Evolutionary conservation across 92 coral and sea anemone genomes (phyloP), one percentile per base, ranked within the genome.

Genomic region (Parazoanthus atlanticus): DNA sequence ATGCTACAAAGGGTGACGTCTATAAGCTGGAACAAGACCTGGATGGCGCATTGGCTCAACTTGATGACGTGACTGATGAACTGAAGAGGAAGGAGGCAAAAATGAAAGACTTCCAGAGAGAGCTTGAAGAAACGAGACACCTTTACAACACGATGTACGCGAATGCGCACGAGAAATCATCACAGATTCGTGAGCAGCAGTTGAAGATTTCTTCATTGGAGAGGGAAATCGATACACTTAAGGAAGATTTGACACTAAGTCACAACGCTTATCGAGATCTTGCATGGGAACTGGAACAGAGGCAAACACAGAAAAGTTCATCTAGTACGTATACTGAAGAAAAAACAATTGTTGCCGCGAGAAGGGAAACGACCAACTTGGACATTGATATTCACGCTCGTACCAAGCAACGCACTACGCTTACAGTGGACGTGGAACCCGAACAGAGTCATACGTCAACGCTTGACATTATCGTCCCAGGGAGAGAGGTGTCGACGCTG

Each of bases 211-310:
- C 93, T 10, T 89, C 88, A 15, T 79, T 96, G 71, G 96, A 96
- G 85, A 76, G 86, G 12, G 94, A 96, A 86, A 83, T 95, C 19
- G 90, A 86, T 66, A 90, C 89, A 33, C 85, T 95, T 9, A 90
- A 91, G 56, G 88, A 92, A 66, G 96, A 95, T 66, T 69, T 95
- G 71, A 58, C 91, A 26, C 94, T 92, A 36, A 95, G 98, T 36
- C 98, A 95, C 74, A 89, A 87, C 76, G 96, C 98, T 5, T 93
- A 95, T 78, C 93, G 91, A 36, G 98, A 96, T 34, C 86, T 92
- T 30, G 91, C 91, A 40, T 88, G 89, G 74, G 89, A 92, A 70
- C 77, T 88, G 58, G 90, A 93, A 29, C 86, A 89, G 34, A 15
- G 78, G 28, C 31, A 77, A 40, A 88, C 34, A 17, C 40, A 43